phyloP scores from a whole-genome alignment of 2,888 invertebrate genomes.

The Parthenolecanium corni region DNA sequence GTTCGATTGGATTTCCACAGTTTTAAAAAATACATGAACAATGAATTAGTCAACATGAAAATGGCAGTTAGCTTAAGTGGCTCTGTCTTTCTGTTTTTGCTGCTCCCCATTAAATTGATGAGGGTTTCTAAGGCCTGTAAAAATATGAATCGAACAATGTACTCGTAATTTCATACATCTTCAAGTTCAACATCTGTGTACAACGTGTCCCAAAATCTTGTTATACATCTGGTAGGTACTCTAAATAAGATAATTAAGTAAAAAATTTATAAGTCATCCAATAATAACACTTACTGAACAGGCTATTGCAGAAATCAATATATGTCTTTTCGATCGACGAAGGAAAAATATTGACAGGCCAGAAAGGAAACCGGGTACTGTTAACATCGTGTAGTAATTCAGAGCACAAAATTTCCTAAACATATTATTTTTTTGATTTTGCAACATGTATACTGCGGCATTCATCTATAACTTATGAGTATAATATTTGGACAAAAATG shows the following conservation, averaged over 20 bases:
- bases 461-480: too few species aligned
- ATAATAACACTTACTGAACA: conserved; percentile 29
- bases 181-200: background rate
- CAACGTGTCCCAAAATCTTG: background rate
- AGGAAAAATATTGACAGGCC: conserved; percentile 27
- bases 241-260: background rate
- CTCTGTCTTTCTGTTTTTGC: background rate
- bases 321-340: conserved; percentile 10
- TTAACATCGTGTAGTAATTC: conserved; percentile 14
- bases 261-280: too few species aligned
- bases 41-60: conserved; percentile 29
- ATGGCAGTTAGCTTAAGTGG: conserved; percentile 14
- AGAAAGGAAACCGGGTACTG: conserved; percentile 21
- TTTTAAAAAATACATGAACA: conserved; percentile 20
- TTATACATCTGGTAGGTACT: background rate
- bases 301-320: conserved; percentile 11
- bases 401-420: conserved; percentile 25
- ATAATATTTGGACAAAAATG: too few species aligned
- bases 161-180: background rate
- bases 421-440: too few species aligned
- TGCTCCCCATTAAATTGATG: background rate
- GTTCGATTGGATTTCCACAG: conserved; percentile 12
- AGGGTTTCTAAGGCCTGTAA: conserved; percentile 23
- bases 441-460: too few species aligned
- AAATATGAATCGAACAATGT: background rate